Conservation (phyloP, 2,113 vertebrate species). For the Garra rufa region DNA sequence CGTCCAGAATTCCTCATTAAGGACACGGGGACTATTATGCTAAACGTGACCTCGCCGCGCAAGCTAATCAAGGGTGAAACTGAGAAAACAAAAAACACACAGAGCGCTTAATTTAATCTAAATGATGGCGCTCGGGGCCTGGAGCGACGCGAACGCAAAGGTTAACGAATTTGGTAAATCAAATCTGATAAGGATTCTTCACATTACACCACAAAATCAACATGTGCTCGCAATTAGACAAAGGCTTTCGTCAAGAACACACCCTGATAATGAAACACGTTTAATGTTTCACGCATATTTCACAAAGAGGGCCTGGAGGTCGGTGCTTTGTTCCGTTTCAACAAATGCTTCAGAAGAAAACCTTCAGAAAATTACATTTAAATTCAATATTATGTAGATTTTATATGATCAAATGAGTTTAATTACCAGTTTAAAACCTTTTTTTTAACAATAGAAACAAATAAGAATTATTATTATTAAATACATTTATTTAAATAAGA, state of each 20-base stretch:
- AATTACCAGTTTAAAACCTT: neutral
- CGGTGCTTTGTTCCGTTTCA: neutral
- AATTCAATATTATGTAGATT: neutral
- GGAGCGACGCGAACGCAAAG: constrained; percentile 70
- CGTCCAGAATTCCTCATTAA: constrained; percentile 48
- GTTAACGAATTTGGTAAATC: constrained; percentile 80
- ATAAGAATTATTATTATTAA: neutral
- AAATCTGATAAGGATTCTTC: constrained; percentile 73
- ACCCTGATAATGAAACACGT: neutral
- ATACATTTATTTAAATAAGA: neutral
- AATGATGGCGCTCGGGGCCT: constrained; percentile 64
- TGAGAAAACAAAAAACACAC: constrained; percentile 54
- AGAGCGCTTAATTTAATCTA: constrained; percentile 64
- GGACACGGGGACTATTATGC: constrained; percentile 48
- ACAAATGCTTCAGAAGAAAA: neutral
- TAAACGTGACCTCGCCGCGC: constrained; percentile 56
- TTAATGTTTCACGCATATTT: neutral
- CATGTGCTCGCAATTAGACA: constrained; percentile 61
- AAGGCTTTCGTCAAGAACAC: constrained; percentile 27
- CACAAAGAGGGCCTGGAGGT: neutral
- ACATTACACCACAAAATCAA: constrained; percentile 56
- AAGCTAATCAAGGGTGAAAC: constrained; percentile 56
- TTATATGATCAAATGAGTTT: neutral
- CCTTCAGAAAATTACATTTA: neutral
- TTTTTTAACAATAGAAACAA: neutral